phyloP scores from a whole-genome alignment of 2,888 invertebrate genomes.

The Drosophila kambysellisi region DNA sequence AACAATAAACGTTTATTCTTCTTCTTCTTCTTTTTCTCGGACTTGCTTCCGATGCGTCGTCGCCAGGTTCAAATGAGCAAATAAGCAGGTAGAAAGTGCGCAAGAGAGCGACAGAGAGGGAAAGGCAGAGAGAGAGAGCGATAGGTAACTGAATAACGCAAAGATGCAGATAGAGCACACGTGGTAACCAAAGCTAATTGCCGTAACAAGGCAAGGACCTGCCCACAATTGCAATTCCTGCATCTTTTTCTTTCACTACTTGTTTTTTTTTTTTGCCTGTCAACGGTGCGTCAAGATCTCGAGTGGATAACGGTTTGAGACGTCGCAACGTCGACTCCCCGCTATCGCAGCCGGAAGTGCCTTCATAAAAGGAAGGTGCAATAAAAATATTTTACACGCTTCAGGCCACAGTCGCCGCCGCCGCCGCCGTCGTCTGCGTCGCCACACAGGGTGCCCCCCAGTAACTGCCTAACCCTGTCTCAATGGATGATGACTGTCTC shows the following conservation, averaged over 20 bases:
- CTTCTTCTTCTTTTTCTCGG: conserved; percentile 2
- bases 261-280: conserved; percentile 44
- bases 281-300: conserved; percentile 74
- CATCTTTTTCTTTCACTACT: conserved; percentile 14
- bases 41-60: conserved; percentile 29
- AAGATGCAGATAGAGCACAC: conserved; percentile 74
- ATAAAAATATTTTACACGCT: conserved; percentile 83
- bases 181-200: conserved; percentile 67
- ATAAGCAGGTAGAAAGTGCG: conserved; percentile 28
- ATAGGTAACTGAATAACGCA: conserved; percentile 3
- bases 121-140: neutral
- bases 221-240: conserved; percentile 24
- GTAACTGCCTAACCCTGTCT: conserved; percentile 30
- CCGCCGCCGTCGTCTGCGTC: conserved; percentile 22
- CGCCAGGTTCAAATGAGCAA: conserved; percentile 56
- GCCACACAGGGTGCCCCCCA: conserved; percentile 30
- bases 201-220: conserved; percentile 50
- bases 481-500: conserved; percentile 14
- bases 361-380: conserved; percentile 84
- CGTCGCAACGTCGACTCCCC: conserved; percentile 46
- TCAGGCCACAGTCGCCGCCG: conserved; percentile 34
- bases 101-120: neutral
- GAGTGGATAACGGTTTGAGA: conserved; percentile 68
- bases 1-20: conserved; percentile 70
- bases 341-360: conserved; percentile 83